Evolutionary conservation across 2,888 invertebrate genomes (phyloP), one percentile per base, ranked within the genome.

Genomic region (Nephrotoma appendiculata): DNA sequence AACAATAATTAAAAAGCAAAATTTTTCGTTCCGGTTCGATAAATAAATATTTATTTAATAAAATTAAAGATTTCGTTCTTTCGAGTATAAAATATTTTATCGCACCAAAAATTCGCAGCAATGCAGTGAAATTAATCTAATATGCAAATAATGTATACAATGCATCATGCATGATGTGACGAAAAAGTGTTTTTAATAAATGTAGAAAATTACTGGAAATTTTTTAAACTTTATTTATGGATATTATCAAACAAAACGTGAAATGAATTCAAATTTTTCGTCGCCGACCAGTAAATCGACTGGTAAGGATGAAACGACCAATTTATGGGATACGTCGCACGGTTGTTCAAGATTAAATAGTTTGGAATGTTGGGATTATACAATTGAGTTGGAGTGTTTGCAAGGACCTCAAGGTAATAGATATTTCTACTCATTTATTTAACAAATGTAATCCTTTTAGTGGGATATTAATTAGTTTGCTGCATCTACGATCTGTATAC

Each of bases 351-450:
- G 89, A 87, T 91, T 95, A 89, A 95, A 94, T 90, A 95, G 96
- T 86, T 91, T 96, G 91, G 96, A 96, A 91, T 94, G 94, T 89
- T 96, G 96, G 96, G 96, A 96, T 93, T 96, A 96, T 91, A 95
- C 96, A 86, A 95, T 96, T 89, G 96, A 96, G 91, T 92, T 96
- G 92, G 96, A 96, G 91, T 96, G 95, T 91, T 92, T 96, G 89
- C 94, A 95, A 91, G 95, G 95, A 89, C 94, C 94, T 88, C 94
- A 96, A 95, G 96, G 96, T 96, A 91, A n/a, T 31, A 31, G 31
- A 31, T n/a, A 41, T 86, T 41, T 57, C n/a, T n/a, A n/a, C n/a
- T n/a, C n/a, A n/a, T n/a, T n/a, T n/a, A n/a, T n/a, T n/a, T n/a
- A n/a, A n/a, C n/a, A n/a, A n/a, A n/a, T n/a, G n/a, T n/a, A n/a